phyloP scores from a whole-genome alignment of 2,888 invertebrate species.

The Ochropleura leucogaster region DNA sequence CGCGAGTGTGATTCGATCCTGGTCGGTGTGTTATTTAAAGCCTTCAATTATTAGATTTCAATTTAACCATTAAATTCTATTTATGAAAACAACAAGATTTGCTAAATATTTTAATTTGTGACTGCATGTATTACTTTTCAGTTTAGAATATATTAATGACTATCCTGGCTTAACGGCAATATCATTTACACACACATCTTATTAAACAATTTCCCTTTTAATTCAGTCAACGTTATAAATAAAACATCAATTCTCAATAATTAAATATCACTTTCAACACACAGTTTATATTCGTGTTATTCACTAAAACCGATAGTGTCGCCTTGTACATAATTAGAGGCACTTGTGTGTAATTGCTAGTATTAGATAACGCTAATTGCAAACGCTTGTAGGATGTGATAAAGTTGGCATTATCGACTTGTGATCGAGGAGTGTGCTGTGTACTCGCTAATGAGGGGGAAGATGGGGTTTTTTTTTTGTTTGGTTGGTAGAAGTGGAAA shows the following conservation, averaged over 20 bases:
- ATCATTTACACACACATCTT: background rate
- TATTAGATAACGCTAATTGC: constrained; percentile 51
- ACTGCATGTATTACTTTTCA: background rate
- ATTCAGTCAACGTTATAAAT: background rate
- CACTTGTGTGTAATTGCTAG: constrained; percentile 33
- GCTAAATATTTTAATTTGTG: background rate
- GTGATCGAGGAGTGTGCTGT: background rate
- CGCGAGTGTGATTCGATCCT: too few species aligned
- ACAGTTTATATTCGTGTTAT: constrained; percentile 27
- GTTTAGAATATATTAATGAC: background rate
- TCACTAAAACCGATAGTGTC: constrained; percentile 44
- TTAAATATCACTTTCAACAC: constrained; percentile 18
- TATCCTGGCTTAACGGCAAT: background rate
- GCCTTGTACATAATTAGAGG: constrained; percentile 38
- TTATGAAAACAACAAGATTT: background rate
- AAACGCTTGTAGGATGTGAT: constrained; percentile 44
- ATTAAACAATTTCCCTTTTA: background rate
- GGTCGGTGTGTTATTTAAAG: too few species aligned
- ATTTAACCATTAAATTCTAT: background rate
- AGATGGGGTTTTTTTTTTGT: constrained; percentile 6
- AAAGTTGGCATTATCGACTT: constrained; percentile 26
- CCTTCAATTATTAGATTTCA: background rate
- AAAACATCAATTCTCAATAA: background rate
- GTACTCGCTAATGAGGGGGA: constrained; percentile 33
- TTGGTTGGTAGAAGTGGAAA: background rate